Conservation (phyloP, 2,888 invertebrate species). For the Spialia ferax region DNA sequence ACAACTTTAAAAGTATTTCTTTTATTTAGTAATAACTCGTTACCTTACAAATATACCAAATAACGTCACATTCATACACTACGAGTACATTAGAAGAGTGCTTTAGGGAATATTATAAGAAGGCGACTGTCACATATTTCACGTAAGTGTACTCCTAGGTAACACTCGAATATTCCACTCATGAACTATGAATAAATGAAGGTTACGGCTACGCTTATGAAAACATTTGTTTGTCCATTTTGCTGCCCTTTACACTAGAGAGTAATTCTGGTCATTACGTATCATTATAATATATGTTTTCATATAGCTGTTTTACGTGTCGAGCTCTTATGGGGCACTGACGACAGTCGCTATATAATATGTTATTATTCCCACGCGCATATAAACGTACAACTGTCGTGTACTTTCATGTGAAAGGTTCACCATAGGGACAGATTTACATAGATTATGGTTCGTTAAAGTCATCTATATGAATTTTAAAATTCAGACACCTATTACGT, state of each 20-base stretch:
- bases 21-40: no score
- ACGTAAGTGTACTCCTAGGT: not conserved
- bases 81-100: not conserved
- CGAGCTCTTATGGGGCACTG: not conserved
- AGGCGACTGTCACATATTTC: not conserved
- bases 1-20: no score
- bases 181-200: not conserved
- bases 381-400: not conserved
- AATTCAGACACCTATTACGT: not conserved
- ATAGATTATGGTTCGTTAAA: constrained; percentile 1
- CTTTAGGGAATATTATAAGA: not conserved
- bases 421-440: constrained; percentile 5
- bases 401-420: not conserved
- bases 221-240: constrained; percentile 2
- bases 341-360: not conserved
- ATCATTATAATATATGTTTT: constrained; percentile 5
- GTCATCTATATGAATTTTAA: constrained; percentile 10
- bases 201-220: not conserved
- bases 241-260: not conserved
- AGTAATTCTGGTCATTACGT: constrained; percentile 13
- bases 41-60: not conserved
- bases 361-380: not conserved
- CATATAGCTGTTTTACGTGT: constrained; percentile 1
- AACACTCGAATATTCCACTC: not conserved
- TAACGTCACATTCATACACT: not conserved